Percentiles rank a stretch among this genome's conserved stretches.
These are phyloP conservation scores for Sarcophaga bullata DNA, from an alignment of 1,140 invertebrate genomes.

Conservation along the genomic window DNA sequence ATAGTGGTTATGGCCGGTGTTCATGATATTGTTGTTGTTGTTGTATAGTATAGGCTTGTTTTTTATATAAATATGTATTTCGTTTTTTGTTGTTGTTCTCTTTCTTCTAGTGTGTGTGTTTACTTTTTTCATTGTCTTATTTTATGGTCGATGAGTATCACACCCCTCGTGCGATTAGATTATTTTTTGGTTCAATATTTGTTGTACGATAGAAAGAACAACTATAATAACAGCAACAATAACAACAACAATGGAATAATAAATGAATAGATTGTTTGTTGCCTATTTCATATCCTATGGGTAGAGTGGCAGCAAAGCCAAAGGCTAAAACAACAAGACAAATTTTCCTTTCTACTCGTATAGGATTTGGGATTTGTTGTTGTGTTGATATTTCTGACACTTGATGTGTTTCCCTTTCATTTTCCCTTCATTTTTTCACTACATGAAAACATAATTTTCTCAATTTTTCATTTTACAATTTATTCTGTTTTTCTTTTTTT, in stretches of 20 bases:
- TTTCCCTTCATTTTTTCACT: neutral
- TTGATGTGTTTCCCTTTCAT: conserved; percentile 12
- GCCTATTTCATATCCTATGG: neutral
- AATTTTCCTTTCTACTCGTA: conserved; percentile 4
- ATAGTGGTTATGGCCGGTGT: neutral
- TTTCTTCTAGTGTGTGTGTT: neutral
- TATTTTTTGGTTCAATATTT: conserved; percentile 3
- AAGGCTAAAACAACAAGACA: neutral
- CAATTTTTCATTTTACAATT: conserved; percentile 5
- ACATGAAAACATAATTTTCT: conserved; percentile 8
- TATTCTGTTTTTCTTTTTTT: neutral
- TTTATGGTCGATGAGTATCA: conserved; percentile 23
- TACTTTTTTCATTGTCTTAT: neutral
- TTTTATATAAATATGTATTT: neutral
- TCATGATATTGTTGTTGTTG: neutral
- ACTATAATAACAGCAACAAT: no score
- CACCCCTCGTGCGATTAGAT: conserved; percentile 22
- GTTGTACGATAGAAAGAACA: neutral
- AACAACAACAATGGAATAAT: neutral
- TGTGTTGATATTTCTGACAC: conserved; percentile 4
- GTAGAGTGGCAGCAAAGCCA: neutral
- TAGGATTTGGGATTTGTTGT: conserved; percentile 6
- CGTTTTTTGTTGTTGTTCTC: neutral
- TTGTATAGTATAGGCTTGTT: neutral
- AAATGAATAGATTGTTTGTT: neutral